phyloP scores from a whole-genome alignment of 2,113 vertebrate genomes.

The Haplochromis vanheusdeni region DNA sequence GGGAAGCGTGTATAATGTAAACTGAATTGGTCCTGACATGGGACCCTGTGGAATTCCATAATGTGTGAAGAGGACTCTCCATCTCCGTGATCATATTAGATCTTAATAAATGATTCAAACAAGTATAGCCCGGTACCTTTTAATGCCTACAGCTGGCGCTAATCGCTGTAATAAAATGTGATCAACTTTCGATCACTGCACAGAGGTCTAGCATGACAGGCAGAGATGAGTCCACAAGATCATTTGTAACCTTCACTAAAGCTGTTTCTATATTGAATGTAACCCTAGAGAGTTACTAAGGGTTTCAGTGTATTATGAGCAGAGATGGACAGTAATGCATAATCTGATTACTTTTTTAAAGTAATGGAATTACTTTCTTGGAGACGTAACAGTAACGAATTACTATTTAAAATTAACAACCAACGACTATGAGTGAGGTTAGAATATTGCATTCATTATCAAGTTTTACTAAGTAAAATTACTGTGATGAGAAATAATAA shows the following conservation, averaged over 20 bases:
- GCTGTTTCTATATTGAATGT: background rate
- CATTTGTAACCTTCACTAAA: background rate
- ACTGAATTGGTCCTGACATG: background rate
- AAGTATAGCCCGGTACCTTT: background rate
- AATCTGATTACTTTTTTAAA: background rate
- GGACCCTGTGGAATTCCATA: background rate
- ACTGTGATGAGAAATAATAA: background rate
- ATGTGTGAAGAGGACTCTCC: background rate
- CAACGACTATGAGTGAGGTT: background rate
- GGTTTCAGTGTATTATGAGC: background rate
- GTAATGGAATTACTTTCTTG: background rate
- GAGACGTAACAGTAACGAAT: background rate
- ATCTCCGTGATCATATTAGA: background rate
- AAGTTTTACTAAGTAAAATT: background rate
- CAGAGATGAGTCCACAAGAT: background rate
- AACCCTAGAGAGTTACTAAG: background rate
- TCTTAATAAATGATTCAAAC: background rate
- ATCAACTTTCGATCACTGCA: background rate
- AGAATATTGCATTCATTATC: background rate
- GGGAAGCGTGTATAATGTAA: background rate
- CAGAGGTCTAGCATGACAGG: background rate
- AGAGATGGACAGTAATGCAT: background rate
- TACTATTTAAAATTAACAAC: background rate
- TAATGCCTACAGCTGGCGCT: background rate
- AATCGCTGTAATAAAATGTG: background rate